phyloP scores from a whole-genome alignment of 2,797 vertebrate genomes.

The Mus caroli region DNA sequence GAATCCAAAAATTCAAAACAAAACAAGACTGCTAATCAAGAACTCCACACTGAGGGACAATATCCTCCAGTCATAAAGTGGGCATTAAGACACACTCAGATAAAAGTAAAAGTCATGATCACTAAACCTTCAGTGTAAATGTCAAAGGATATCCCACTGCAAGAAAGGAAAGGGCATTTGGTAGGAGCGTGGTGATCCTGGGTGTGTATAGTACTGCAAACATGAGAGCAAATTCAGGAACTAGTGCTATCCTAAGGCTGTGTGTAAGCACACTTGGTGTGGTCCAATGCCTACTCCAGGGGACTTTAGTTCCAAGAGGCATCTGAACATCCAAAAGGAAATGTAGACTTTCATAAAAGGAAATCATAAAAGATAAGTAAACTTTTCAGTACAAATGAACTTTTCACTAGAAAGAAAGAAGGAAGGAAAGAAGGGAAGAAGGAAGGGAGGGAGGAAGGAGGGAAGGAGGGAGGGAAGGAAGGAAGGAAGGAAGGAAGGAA shows the following conservation, averaged over 20 bases:
- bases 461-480: no score
- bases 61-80: background rate
- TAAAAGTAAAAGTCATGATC: background rate
- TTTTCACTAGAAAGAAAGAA: background rate
- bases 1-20: background rate
- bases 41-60: background rate
- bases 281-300: no score
- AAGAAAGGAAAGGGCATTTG: background rate
- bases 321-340: background rate
- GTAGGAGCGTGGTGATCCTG: background rate
- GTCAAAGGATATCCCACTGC: background rate
- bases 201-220: background rate
- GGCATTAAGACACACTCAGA: background rate
- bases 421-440: no score
- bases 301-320: background rate
- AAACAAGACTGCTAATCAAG: background rate
- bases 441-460: no score
- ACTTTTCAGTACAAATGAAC: background rate
- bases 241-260: background rate
- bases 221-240: background rate
- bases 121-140: background rate
- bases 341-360: background rate
- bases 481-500: no score
- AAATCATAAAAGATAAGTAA: background rate
- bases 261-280: background rate